Evolutionary conservation across 2,797 vertebrate genomes (phyloP), one percentile per base, ranked within the genome.

Genomic region (Neopelma chrysocephalum): DNA sequence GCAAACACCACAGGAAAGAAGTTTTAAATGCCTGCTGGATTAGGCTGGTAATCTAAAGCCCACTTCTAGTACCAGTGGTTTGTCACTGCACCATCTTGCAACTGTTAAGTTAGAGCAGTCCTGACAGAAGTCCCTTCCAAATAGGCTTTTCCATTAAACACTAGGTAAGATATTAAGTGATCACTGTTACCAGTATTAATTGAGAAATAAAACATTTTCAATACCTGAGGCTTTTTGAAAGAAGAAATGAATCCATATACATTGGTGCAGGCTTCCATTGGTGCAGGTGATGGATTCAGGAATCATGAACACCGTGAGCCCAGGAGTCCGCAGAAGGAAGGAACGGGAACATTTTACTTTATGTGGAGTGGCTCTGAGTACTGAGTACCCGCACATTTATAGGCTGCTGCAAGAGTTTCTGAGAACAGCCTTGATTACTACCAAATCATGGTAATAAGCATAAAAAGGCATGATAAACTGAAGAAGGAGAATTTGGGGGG

Each of bases 231-330:
- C 3, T 47, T 66, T 86, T 90, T 69, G 22, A 32, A 72, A 68
- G 16, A 60, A 56, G 26, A 43, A 58, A 22, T 15, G 1, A 77
- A 50, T 38, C n/a, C 16, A 7, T 22, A 9, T 3, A 36, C 1
- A 0, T 40, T 43, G 73, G 5, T 0, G 0, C 7, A 66, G 43
- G 19, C 23, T 92, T 77, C 47, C 16, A n/a, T n/a, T n/a, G n/a
- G n/a, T n/a, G n/a, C n/a, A 78, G 57, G 23, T 12, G 38, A 40
- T 1, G 51, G 15, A 64, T 36, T 76, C 0, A 0, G 38, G 26
- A 89, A 54, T 32, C 11, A 15, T 2, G 4, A 81, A 76, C 1
- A 0, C 4, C 6, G 10, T 3, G 4, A 83, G 32, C 23, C 34
- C 71, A 75, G 42, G 27, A 73, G 9, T 36, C 26, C 29, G 62